These are phyloP conservation scores for Grallaria varia DNA, from an alignment of 2,113 vertebrate species.

Conservation along the genomic window DNA sequence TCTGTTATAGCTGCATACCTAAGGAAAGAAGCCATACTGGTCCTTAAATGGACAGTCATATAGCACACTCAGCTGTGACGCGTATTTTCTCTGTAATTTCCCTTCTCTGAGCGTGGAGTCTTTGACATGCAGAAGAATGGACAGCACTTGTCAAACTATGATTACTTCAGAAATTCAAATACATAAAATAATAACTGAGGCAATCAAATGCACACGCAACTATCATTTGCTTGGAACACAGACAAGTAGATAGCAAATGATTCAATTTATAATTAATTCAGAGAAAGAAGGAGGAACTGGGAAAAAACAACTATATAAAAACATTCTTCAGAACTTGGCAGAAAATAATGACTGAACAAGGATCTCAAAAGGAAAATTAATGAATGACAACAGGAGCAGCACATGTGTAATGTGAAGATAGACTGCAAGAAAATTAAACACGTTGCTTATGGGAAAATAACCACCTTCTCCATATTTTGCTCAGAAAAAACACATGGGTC, in stretches of 20 bases:
- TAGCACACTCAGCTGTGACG: neutral
- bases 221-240: slow-evolving; percentile 5
- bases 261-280: slow-evolving; percentile 37
- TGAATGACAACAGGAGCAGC: slow-evolving; percentile 18
- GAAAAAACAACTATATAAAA: neutral
- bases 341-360: slow-evolving; percentile 44
- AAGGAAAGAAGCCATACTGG: neutral
- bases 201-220: slow-evolving; percentile 24
- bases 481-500: neutral
- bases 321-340: neutral
- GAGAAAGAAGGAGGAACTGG: neutral
- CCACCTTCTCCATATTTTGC: neutral
- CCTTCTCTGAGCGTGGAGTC: neutral
- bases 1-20: neutral
- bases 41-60: neutral
- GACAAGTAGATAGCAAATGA: slow-evolving; percentile 39
- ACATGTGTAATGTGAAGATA: neutral
- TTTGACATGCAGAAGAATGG: neutral
- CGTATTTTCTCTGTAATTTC: neutral
- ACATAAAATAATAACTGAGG: slow-evolving; percentile 35
- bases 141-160: slow-evolving; percentile 20
- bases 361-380: slow-evolving; percentile 41
- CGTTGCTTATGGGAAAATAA: slow-evolving; percentile 28
- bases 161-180: slow-evolving; percentile 37
- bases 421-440: slow-evolving; percentile 18